Evolutionary conservation across 2,888 invertebrate genomes (phyloP).

Genomic region (Xanthorhoe designata): DNA sequence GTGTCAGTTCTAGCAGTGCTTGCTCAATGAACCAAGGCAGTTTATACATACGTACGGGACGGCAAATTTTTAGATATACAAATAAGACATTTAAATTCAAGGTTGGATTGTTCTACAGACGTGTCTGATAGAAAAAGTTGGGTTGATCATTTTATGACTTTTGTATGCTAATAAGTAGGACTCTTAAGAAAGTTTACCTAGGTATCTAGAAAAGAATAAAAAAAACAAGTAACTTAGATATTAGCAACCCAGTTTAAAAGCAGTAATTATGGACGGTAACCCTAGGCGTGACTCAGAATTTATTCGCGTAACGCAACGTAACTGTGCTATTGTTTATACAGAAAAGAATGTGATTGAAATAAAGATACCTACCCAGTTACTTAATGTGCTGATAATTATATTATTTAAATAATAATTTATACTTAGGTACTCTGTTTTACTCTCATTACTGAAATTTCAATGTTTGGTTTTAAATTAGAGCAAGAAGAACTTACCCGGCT

Average conservation of each 20-base stretch:
- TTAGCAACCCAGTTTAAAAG: background rate
- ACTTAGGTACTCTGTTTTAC: background rate
- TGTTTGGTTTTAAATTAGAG: no score
- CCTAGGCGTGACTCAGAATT: background rate
- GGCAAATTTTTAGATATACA: conserved; percentile 15
- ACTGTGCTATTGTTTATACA: background rate
- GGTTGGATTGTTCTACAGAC: conserved; percentile 22
- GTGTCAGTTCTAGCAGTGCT: conserved; percentile 29
- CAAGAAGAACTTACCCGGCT: no score
- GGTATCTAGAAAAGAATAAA: background rate
- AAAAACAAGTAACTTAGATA: background rate
- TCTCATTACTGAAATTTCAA: background rate
- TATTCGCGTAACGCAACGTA: background rate
- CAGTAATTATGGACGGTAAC: background rate
- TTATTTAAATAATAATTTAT: background rate
- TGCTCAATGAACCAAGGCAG: conserved; percentile 33
- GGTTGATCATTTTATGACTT: background rate
- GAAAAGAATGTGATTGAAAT: background rate
- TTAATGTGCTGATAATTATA: background rate
- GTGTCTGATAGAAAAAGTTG: conserved; percentile 1
- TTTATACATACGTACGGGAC: conserved; percentile 23
- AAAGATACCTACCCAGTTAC: background rate
- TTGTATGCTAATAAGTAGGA: background rate
- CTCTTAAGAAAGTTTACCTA: background rate
- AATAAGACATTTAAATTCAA: conserved; percentile 35